Evolutionary conservation across 1,140 invertebrate genomes (phyloP).

Genomic region (Brachionus rotundiformis): DNA sequence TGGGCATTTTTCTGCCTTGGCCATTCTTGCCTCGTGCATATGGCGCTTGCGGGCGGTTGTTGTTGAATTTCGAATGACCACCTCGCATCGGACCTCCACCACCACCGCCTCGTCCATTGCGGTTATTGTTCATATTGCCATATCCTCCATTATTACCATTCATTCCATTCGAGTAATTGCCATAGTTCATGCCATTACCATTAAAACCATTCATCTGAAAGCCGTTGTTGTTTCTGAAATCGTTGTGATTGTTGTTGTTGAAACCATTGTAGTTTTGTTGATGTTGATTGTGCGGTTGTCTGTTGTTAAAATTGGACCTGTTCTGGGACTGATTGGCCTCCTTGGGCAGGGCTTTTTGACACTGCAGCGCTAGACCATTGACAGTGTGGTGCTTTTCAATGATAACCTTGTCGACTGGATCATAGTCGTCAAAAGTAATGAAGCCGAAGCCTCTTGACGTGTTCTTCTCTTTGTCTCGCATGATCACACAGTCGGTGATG

Average conservation of each 20-base stretch:
- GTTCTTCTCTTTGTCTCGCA: slow-evolving; percentile 71
- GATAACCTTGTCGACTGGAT: slow-evolving; percentile 54
- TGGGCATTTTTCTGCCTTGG: not conserved
- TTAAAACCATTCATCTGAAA: not conserved
- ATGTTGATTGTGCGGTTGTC: not conserved
- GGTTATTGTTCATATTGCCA: slow-evolving; percentile 57
- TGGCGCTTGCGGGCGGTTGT: not conserved
- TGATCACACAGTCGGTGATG: slow-evolving; percentile 79
- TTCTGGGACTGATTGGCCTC: slow-evolving; percentile 57
- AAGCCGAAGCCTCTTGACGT: slow-evolving; percentile 91
- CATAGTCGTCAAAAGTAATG: slow-evolving; percentile 83
- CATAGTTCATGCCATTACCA: not conserved
- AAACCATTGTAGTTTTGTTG: not conserved
- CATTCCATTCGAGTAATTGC: not conserved
- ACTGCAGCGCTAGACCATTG: slow-evolving; percentile 64
- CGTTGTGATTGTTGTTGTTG: not conserved
- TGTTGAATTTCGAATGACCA: not conserved
- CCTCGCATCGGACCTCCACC: not conserved
- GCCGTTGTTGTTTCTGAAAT: not conserved
- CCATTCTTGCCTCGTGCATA: not conserved
- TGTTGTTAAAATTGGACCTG: not conserved
- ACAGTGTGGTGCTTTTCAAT: slow-evolving; percentile 64
- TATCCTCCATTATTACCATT: slow-evolving; percentile 65
- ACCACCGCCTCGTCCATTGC: not conserved
- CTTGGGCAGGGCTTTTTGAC: slow-evolving; percentile 66